These are phyloP conservation scores for Pyrrhia umbra DNA, from an alignment of 2,888 invertebrate species.

Conservation along the genomic window DNA sequence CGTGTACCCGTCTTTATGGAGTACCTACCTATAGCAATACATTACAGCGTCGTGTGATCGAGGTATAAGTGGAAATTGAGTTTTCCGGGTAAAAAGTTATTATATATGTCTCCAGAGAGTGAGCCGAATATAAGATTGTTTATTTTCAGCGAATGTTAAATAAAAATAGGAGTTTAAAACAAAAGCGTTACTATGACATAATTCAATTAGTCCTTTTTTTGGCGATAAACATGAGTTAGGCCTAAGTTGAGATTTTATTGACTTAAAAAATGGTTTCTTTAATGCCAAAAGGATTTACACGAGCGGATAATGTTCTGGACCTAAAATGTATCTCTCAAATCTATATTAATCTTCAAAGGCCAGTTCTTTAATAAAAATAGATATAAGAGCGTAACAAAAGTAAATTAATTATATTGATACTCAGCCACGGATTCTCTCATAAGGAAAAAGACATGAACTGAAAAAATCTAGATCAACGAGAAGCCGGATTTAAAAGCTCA, in stretches of 20 bases:
- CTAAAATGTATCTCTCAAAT: conserved; percentile 21
- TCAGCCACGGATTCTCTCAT: conserved; percentile 24
- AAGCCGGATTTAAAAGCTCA: conserved; percentile 38
- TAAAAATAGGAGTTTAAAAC: not conserved
- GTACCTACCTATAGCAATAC: conserved; percentile 1
- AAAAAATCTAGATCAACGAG: conserved; percentile 21
- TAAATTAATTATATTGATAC: conserved; percentile 43
- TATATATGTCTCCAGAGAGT: conserved; percentile 37
- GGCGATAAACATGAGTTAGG: not conserved
- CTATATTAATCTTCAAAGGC: conserved; percentile 26
- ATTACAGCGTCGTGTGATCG: conserved; percentile 25
- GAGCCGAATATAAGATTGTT: conserved; percentile 11
- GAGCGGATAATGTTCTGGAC: conserved; percentile 2
- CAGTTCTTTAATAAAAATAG: conserved; percentile 17
- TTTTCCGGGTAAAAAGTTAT: conserved; percentile 48
- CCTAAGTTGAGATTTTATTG: no score
- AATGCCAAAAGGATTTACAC: no score
- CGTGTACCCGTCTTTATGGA: conserved; percentile 19
- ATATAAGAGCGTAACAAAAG: conserved; percentile 20
- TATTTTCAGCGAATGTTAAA: conserved; percentile 3
- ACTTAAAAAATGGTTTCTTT: no score
- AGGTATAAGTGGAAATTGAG: conserved; percentile 54
- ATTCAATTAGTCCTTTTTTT: no score
- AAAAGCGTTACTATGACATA: no score
- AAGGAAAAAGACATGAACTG: conserved; percentile 32